A percentile compares a stretch with the other conserved stretches of the same genome.
These are phyloP conservation scores for Drosophila athabasca DNA, from an alignment of 1,140 invertebrate genomes.

Conservation along the genomic window DNA sequence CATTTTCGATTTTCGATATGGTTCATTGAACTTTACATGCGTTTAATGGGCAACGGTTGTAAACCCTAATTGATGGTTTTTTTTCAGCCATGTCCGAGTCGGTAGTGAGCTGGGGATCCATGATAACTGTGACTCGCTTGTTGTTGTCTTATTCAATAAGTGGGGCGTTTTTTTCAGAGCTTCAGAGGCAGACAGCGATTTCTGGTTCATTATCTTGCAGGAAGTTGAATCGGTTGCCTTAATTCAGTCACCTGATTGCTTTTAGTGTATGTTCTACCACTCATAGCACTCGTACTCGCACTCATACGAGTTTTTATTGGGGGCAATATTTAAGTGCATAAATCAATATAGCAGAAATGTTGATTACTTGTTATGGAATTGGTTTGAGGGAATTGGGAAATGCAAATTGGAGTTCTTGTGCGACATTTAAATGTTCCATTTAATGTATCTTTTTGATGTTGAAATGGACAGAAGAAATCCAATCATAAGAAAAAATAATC, in stretches of 20 bases:
- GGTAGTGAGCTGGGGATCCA: constrained; percentile 11
- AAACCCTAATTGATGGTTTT: constrained; percentile 44
- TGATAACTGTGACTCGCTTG: neutral
- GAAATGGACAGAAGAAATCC: too few relatives aligned
- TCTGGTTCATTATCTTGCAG: constrained; percentile 16
- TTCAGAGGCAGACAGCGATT: neutral
- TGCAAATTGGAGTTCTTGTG: neutral
- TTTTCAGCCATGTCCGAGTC: constrained; percentile 3
- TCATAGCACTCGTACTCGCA: neutral
- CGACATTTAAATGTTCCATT: too few relatives aligned
- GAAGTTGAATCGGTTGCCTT: constrained; percentile 21
- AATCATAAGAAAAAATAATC: too few relatives aligned
- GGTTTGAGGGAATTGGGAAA: constrained; percentile 9
- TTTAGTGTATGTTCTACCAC: constrained; percentile 16
- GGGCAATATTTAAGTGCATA: constrained; percentile 30
- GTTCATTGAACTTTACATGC: constrained; percentile 65
- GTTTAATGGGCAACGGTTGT: neutral
- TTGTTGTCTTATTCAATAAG: constrained; percentile 10
- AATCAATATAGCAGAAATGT: constrained; percentile 14
- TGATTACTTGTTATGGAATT: constrained; percentile 7
- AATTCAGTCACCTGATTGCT: constrained; percentile 1
- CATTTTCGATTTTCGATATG: constrained; percentile 19
- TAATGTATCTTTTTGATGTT: too few relatives aligned
- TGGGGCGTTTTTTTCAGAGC: neutral
- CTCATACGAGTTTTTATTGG: constrained; percentile 47